Percentiles rank a stretch among this genome's conserved stretches.
These are phyloP conservation scores for Cephalopachus bancanus DNA, from an alignment of 2,797 vertebrate genomes.

Conservation along the genomic window DNA sequence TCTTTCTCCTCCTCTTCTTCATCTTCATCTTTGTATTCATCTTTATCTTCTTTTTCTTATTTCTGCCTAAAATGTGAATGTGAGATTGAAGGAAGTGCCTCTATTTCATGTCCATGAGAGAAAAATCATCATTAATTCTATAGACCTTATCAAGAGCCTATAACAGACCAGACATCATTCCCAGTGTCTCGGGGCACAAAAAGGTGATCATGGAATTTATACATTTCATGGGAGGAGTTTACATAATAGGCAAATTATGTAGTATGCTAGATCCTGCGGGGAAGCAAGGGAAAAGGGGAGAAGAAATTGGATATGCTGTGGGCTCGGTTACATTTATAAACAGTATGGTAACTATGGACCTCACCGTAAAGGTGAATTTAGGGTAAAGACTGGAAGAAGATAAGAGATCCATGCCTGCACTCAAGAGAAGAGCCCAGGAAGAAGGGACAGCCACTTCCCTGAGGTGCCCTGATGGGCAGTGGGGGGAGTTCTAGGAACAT, in stretches of 20 bases:
- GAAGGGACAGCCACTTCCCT: neutral
- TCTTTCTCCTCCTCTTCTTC: no score
- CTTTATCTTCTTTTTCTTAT: neutral
- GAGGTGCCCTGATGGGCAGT: rapidly evolving
- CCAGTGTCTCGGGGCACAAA: neutral
- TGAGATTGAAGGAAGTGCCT: neutral
- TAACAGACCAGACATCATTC: neutral
- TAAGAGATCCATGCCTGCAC: neutral
- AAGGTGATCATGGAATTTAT: neutral
- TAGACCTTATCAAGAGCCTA: neutral
- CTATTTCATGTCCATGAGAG: neutral
- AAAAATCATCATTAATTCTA: no score
- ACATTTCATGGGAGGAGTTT: no score
- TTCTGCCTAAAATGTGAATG: neutral
- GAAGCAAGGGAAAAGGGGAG: no score
- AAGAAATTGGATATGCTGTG: neutral
- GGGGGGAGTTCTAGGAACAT: no score
- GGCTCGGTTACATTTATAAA: neutral
- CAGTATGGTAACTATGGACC: neutral
- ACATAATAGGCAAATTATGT: neutral
- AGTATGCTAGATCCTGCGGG: neutral
- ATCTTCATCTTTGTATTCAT: neutral
- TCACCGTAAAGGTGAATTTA: neutral
- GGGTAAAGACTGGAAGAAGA: neutral
- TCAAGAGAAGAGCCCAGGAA: neutral